A percentile compares a stretch with the other conserved stretches of the same genome.
Conservation (phyloP, 2,888 invertebrate species). For the Diloba caeruleocephala region DNA sequence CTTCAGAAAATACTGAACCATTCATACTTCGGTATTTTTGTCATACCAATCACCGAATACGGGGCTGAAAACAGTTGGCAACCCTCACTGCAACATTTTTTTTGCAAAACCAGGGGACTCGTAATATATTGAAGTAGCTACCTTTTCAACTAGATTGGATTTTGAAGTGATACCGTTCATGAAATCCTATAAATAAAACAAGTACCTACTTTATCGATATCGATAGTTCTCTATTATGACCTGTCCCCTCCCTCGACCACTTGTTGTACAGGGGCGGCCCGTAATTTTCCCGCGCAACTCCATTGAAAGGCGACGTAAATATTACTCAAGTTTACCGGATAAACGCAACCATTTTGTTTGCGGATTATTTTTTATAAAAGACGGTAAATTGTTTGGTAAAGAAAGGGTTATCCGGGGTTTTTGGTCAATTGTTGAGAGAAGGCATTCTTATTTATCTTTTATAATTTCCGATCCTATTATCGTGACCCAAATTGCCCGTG, state of each 20-base stretch:
- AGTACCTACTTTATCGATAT: constrained; percentile 25
- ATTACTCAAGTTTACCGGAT: constrained; percentile 34
- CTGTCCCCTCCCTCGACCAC: constrained; percentile 52
- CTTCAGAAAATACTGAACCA: too few species aligned
- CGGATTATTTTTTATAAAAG: constrained; percentile 20
- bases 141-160: too few species aligned
- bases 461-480: too few species aligned
- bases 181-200: neutral
- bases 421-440: neutral
- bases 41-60: too few species aligned
- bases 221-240: neutral
- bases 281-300: constrained; percentile 56
- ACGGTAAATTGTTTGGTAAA: constrained; percentile 11
- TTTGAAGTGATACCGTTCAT: too few species aligned
- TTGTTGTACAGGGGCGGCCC: constrained; percentile 56
- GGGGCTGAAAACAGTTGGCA: too few species aligned
- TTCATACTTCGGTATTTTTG: too few species aligned
- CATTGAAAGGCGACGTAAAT: constrained; percentile 42
- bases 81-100: too few species aligned
- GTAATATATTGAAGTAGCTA: too few species aligned
- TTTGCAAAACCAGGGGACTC: too few species aligned
- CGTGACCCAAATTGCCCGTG: too few species aligned
- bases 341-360: constrained; percentile 40
- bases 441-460: too few species aligned
- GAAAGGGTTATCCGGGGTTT: neutral